phyloP scores from a whole-genome alignment of 2,888 invertebrate species.

The Proisotoma minuta region DNA sequence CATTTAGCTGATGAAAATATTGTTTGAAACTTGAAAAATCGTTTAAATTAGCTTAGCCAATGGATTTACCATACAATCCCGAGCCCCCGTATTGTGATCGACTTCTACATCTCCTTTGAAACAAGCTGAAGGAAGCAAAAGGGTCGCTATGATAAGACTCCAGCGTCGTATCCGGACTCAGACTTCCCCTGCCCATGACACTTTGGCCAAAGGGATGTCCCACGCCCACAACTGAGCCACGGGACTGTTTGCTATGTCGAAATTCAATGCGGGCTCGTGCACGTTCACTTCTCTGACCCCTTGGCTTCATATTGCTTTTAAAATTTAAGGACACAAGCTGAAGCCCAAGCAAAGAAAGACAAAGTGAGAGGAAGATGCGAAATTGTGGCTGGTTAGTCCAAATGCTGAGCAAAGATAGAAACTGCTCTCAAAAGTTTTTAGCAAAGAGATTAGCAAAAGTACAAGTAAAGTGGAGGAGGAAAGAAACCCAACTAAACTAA shows the following conservation, averaged over 20 bases:
- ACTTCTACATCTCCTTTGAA: neutral
- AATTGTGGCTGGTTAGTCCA: too few species aligned
- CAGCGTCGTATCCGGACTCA: neutral
- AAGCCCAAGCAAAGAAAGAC: too few species aligned
- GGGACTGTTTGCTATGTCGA: constrained; percentile 30
- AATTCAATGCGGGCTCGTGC: constrained; percentile 44
- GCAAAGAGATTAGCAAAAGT: too few species aligned
- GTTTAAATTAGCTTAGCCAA: too few species aligned
- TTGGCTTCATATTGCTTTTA: constrained; percentile 47
- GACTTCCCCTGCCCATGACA: neutral
- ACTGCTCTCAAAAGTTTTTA: too few species aligned
- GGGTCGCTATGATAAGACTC: constrained; percentile 3
- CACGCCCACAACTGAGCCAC: constrained; percentile 18
- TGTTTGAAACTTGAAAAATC: too few species aligned
- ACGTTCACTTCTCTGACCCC: constrained; percentile 42
- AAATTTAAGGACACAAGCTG: too few species aligned
- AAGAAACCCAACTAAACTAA: neutral
- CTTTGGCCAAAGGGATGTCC: neutral
- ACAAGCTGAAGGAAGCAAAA: neutral
- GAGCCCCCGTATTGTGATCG: constrained; percentile 26
- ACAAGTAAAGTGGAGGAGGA: neutral
- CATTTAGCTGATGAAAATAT: too few species aligned
- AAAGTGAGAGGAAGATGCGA: too few species aligned
- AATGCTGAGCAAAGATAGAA: too few species aligned
- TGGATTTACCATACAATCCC: constrained; percentile 29